Base-by-base conservation (phyloP, 2,888 invertebrate genomes). In the Drosophila mulleri region DNA sequence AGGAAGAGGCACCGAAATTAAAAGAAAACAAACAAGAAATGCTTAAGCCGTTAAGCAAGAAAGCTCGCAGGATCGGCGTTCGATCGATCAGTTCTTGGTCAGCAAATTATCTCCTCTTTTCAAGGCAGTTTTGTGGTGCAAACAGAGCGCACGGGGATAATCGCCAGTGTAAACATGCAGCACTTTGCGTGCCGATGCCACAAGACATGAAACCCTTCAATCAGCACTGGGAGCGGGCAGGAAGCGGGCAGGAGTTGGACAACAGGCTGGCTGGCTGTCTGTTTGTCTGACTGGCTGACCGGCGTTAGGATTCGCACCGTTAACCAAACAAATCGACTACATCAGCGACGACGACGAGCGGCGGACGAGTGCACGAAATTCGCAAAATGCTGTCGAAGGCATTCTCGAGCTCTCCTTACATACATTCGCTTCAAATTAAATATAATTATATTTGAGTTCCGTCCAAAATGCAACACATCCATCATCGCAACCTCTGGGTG, bases 71-170 rank as follows among this genome's bases (percentile, higher is more conserved):
- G 74, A 81, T 81, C 71, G 82, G 72, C 75, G 73, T 83, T 83
- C 82, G 74, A 82, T 83, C 81, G 81, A 81, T 74, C 79, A 67
- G 82, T 72, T 72, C 72, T 75, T 69, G 67, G 68, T 48, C 67
- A 83, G 71, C 91, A 91, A 90, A 91, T 91, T 91, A 90, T 89
- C 90, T 91, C 81, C 89, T 90, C 75, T 73, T 81, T 75, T 78
- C 79, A 80, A 82, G 73, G 66, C 83, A 39, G 44, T 67, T 65
- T 54, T 72, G 67, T 75, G 80, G 71, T 73, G 54, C 70, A 73
- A 76, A 70, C 70, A 56, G 44, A 42, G 53, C 59, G 50, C 48
- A 60, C 18, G 54, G 67, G 87, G 89, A 88, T 90, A 88, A 88
- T 88, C 87, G 87, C 69, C 84, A 75, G 69, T 89, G 87, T 88